Evolutionary conservation across 2,113 vertebrate species (phyloP), one percentile per base, ranked within the genome.

Genomic region (Dromas ardeola): DNA sequence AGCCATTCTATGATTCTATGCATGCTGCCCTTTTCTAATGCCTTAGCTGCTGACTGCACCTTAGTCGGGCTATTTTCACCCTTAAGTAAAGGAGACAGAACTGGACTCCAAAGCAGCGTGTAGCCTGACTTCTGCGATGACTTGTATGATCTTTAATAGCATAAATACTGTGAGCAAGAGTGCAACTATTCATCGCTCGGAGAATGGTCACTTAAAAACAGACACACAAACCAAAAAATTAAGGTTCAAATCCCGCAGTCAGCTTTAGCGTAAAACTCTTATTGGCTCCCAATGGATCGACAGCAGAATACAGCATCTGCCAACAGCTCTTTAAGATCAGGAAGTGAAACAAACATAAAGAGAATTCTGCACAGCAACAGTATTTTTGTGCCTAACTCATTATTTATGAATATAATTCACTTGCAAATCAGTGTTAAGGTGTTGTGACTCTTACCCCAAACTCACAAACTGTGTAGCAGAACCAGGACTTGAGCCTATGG

Each of bases 361-460:
- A 92, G 58, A 86, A 36, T 17, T 67, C 22, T 49, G 53, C n/a
- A 70, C 61, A 62, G 67, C 26, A 63, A 65, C 16, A 14, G 36
- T 40, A 34, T n/a, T 79, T 72, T 34, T 45, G 27, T 65, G 40
- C 52, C 18, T 66, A 85, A 59, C 53, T 87, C 26, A 13, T 40
- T 40, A 72, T 26, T 67, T 62, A 74, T 67, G 9, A 91, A 87
- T 42, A 38, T 6, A 92, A 49, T 49, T 90, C 26, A 32, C 20
- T 63, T 15, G 83, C 91, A 94, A 89, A 94, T 30, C 89, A 91
- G 30, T 27, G 40, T 42, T 42, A 84, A 95, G 47, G 66, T 36
- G 23, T 21, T 63, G 29, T 71, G 81, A 89, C 25, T 73, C 65
- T 74, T 50, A 62, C 50, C 80, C 29, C 38, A 85, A 86, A 69